Evolutionary conservation across 2,797 vertebrate genomes (phyloP).

Genomic region (Epinephelus malabaricus): DNA sequence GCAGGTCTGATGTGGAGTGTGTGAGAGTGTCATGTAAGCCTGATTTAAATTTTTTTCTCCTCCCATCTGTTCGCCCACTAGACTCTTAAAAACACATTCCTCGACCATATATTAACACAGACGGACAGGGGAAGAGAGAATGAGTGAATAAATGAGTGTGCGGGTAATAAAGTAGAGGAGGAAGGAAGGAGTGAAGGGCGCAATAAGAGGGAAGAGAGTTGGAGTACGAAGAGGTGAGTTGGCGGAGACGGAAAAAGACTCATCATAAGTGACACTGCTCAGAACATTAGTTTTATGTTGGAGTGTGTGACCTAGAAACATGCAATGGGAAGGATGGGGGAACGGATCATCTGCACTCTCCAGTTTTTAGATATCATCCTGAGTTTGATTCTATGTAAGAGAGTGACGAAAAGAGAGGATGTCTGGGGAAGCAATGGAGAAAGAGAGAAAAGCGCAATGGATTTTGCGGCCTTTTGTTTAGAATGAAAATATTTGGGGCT

Average conservation of each 20-base stretch:
- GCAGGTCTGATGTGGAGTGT: constrained; percentile 21
- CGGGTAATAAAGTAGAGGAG: constrained; percentile 24
- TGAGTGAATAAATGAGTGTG: constrained; percentile 28
- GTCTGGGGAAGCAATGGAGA: constrained; percentile 32
- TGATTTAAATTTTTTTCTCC: constrained; percentile 5
- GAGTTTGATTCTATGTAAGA: constrained; percentile 28
- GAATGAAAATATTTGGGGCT: constrained; percentile 6
- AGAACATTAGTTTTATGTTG: constrained; percentile 63
- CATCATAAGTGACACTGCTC: constrained; percentile 56
- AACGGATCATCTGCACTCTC: constrained; percentile 33
- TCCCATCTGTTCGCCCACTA: constrained; percentile 37
- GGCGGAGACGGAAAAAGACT: constrained; percentile 50
- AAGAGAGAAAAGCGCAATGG: neutral
- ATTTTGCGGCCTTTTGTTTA: constrained; percentile 8
- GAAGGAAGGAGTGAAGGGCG: constrained; percentile 7
- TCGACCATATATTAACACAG: constrained; percentile 19
- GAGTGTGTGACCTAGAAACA: constrained; percentile 70
- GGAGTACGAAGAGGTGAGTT: constrained; percentile 39
- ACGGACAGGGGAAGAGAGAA: constrained; percentile 3
- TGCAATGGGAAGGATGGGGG: neutral
- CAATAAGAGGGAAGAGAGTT: neutral
- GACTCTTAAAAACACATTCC: constrained; percentile 46
- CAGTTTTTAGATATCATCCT: constrained; percentile 38
- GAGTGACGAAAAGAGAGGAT: neutral
- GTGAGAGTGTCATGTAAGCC: constrained; percentile 8